Conservation (phyloP, 2,797 vertebrate genomes). For the Malurus leucopterus region DNA sequence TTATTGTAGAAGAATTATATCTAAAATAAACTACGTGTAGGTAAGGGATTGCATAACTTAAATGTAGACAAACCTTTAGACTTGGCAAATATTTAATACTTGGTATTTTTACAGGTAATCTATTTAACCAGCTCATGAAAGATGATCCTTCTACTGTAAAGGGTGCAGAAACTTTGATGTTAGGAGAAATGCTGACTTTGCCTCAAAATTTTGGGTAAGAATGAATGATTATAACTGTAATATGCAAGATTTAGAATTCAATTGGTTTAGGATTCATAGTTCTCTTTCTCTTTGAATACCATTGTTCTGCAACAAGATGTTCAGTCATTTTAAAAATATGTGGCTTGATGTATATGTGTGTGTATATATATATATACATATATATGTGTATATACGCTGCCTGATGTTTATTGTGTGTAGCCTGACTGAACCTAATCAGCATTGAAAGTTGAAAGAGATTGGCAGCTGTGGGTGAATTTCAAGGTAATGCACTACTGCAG, state of each 20-base stretch:
- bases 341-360: background rate
- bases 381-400: background rate
- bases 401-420: background rate
- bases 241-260: background rate
- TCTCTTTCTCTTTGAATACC: background rate
- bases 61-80: background rate
- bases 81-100: background rate
- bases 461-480: background rate
- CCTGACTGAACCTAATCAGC: background rate
- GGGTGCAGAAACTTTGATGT: conserved; percentile 90
- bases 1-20: background rate
- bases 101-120: conserved; percentile 76
- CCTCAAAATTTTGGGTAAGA: conserved; percentile 98
- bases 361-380: too few species aligned
- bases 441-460: background rate
- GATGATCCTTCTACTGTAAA: conserved; percentile 94
- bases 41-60: background rate
- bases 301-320: background rate
- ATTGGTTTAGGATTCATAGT: background rate
- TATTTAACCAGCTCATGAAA: conserved; percentile 90
- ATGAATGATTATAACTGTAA: background rate
- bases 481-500: background rate
- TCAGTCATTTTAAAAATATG: background rate
- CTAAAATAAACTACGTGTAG: background rate
- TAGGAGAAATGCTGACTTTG: conserved; percentile 97